phyloP scores from a whole-genome alignment of 2,888 invertebrate genomes.

The Plebejus melissa region DNA sequence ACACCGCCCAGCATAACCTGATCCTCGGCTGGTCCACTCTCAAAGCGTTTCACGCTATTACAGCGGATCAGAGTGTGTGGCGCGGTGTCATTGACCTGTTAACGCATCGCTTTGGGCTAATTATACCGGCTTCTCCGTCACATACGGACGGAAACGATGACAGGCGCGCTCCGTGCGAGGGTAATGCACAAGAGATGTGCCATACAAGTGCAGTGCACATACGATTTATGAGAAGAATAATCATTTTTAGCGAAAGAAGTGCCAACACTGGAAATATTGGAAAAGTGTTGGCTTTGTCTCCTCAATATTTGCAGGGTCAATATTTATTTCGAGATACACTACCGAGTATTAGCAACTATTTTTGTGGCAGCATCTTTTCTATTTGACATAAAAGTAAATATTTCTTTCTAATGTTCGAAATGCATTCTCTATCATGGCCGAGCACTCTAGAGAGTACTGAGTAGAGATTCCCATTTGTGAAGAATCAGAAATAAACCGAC shows the following conservation, averaged over 20 bases:
- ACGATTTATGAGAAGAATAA: neutral
- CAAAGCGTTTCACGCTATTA: neutral
- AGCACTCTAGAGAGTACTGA: neutral
- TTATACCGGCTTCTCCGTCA: conserved; percentile 47
- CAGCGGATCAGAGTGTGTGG: conserved; percentile 10
- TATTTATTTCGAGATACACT: no score
- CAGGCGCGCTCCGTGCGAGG: neutral
- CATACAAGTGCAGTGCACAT: neutral
- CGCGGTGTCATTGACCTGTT: conserved; percentile 69
- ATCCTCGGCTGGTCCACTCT: neutral
- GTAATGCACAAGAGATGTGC: neutral
- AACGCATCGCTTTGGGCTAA: conserved; percentile 68
- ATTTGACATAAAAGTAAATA: neutral
- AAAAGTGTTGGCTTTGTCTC: neutral
- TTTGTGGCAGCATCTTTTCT: no score
- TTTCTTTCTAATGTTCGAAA: neutral
- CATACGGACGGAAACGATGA: conserved; percentile 31
- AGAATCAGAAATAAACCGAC: neutral
- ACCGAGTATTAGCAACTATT: no score
- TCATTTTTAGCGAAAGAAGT: neutral
- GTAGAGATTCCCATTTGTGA: neutral
- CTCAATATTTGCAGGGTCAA: neutral
- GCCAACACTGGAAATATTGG: neutral
- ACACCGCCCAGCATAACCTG: neutral
- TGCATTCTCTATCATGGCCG: neutral